phyloP scores from a whole-genome alignment of 2,113 vertebrate species.

The Chauna torquata region DNA sequence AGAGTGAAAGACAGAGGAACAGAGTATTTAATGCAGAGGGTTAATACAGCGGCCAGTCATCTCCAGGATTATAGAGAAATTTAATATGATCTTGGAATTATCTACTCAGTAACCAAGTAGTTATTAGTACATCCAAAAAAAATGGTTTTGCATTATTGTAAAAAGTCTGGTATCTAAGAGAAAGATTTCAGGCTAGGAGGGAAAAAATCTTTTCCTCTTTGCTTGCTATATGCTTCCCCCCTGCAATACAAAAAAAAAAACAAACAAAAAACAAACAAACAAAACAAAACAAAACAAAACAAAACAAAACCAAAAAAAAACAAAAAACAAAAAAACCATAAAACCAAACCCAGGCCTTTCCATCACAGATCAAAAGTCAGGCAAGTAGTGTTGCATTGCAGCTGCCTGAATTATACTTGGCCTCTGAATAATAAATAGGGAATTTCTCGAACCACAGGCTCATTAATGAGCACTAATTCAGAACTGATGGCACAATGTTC shows the following conservation, averaged over 20 bases:
- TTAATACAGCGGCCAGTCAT: slow-evolving; percentile 5
- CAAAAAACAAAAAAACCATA: not conserved
- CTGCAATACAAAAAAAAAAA: not conserved
- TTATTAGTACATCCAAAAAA: not conserved
- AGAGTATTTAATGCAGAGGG: not conserved
- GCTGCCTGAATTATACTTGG: slow-evolving; percentile 72
- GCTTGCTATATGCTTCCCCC: not conserved
- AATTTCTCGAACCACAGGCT: slow-evolving; percentile 74
- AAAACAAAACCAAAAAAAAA: not conserved
- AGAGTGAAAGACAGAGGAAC: not conserved
- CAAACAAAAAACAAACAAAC: not conserved
- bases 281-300: too few relatives aligned
- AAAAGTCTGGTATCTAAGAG: not conserved
- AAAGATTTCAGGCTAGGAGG: not conserved
- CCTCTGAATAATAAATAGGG: slow-evolving; percentile 77
- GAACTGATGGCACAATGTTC: slow-evolving; percentile 75
- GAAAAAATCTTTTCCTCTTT: not conserved
- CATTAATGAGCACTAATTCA: slow-evolving; percentile 81
- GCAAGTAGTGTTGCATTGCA: slow-evolving; percentile 45
- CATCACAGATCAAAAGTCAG: slow-evolving; percentile 73
- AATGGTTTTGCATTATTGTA: not conserved
- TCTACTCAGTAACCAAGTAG: not conserved
- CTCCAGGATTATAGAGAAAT: slow-evolving; percentile 6
- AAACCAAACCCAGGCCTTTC: slow-evolving; percentile 27
- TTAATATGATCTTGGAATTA: slow-evolving; percentile 16